Conservation (phyloP, 2,113 vertebrate species). For the Rhegmatorhina hoffmannsi region DNA sequence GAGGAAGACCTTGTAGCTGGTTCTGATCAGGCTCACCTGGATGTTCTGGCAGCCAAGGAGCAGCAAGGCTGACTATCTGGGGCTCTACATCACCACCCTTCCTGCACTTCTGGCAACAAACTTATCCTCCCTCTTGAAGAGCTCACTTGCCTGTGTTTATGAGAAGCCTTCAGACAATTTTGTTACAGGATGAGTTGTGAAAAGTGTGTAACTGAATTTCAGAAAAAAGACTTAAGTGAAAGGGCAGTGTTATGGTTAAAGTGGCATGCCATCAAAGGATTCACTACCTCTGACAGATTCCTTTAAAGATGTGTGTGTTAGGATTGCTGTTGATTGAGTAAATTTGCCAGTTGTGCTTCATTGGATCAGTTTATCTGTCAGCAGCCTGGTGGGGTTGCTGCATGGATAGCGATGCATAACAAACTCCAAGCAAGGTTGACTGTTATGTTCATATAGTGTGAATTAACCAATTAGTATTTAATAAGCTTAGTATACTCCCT, state of each 20-base stretch:
- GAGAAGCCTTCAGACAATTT: not conserved
- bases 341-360: not conserved
- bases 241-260: not conserved
- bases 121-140: not conserved
- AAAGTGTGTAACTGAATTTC: not conserved
- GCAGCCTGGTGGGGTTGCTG: not conserved
- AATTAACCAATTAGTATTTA: not conserved
- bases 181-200: not conserved
- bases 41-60: not conserved
- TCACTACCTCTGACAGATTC: not conserved
- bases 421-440: not conserved
- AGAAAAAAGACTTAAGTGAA: not conserved
- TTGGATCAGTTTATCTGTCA: not conserved
- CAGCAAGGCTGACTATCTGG: not conserved
- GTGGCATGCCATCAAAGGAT: not conserved
- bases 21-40: not conserved
- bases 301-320: not conserved
- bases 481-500: not conserved
- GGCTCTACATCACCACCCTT: not conserved
- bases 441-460: not conserved
- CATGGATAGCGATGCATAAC: not conserved
- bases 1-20: not conserved
- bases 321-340: not conserved
- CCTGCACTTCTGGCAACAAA: fast-evolving
- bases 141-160: not conserved